These are phyloP conservation scores for Vanacampus margaritifer DNA, from an alignment of 2,113 vertebrate species.

Conservation along the genomic window DNA sequence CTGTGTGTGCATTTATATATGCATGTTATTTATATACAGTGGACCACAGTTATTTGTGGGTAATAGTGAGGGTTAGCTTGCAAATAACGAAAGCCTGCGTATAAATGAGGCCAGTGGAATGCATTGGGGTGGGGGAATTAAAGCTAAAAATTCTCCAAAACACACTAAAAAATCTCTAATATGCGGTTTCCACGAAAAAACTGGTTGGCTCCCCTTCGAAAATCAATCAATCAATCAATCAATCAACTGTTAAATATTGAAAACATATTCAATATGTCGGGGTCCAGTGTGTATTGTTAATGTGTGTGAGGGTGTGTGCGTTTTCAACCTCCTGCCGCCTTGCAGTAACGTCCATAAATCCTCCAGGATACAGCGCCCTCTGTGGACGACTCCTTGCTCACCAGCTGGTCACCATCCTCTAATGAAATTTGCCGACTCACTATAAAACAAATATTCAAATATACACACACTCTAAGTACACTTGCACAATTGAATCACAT, in stretches of 20 bases:
- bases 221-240: no score
- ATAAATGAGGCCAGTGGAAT: no score
- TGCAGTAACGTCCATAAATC: slow-evolving; percentile 74
- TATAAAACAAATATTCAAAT: background rate
- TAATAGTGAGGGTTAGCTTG: no score
- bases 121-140: no score
- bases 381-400: slow-evolving; percentile 50
- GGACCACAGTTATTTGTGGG: no score
- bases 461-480: background rate
- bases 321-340: slow-evolving; percentile 76
- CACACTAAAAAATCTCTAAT: no score
- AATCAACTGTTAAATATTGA: no score
- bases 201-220: no score
- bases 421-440: background rate
- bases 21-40: no score
- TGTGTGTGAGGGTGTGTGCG: background rate
- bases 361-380: slow-evolving; percentile 70
- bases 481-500: background rate
- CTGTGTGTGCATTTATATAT: background rate
- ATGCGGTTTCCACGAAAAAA: no score
- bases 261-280: background rate
- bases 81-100: no score
- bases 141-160: no score
- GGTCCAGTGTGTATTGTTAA: background rate
- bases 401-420: slow-evolving; percentile 63